Evolutionary conservation across 2,797 vertebrate species (phyloP), one percentile per base, ranked within the genome.

Genomic region (Odontamblyopus lacepedii): DNA sequence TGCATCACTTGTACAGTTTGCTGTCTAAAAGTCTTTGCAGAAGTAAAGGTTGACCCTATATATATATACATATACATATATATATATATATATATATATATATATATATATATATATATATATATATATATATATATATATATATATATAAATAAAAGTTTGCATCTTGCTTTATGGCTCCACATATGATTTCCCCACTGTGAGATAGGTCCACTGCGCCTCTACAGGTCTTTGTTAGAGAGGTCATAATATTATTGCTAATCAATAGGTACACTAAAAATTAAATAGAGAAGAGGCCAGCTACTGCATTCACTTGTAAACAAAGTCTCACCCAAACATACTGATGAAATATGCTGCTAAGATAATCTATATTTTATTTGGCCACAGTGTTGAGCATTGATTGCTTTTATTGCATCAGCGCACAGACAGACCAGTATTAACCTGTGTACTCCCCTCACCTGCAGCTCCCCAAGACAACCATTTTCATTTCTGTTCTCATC

Each of bases 361-460:
- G 11, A 30, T 61, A 30, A 30, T 32, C 53, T 32, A n/a, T 38
- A 11, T 44, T 63, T 12, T 44, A 38, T 38, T 41, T 63, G 62
- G 35, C 62, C 18, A 41, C 35, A 41, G 32, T 59, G 67, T 60
- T 69, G 44, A 48, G 44, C 44, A 48, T 68, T 55, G 30, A 69
- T 59, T 59, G 55, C 15, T 56, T 70, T 62, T 60, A 70, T 70
- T 59, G 57, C 56, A 59, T 70, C 9, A 59, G 38, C 85, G 82
- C 79, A 81, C 74, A 87, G 85, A 89, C 82, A 85, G 83, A 77
- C 78, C 77, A 85, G 88, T 87, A 90, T 91, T 90, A 91, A 90
- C 87, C 88, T 68, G 77, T 79, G 84, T 76, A 82, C 87, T 84
- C 76, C 67, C 71, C 30, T 73, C 76, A 87, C 85, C 85, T 84